A percentile compares a stretch with the other conserved stretches of the same genome.
phyloP scores from a whole-genome alignment of 2,113 vertebrate species.

The Nesospiza acunhae region DNA sequence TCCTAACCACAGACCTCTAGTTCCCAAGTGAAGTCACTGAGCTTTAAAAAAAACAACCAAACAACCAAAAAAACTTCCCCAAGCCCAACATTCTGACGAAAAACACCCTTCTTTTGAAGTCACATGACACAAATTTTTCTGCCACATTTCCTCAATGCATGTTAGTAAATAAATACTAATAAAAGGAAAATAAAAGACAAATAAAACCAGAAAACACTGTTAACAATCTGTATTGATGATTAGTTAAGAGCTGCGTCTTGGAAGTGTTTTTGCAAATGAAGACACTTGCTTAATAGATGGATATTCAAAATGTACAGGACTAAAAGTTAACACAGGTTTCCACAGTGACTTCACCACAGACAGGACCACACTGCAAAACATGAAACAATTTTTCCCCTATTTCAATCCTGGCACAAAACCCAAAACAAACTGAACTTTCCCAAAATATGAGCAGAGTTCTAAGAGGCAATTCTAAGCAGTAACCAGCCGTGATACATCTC shows the following conservation, averaged over 20 bases:
- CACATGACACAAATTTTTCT: neutral
- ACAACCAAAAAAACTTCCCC: neutral
- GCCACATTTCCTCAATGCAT: neutral
- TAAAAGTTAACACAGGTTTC: neutral
- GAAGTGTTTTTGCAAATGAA: neutral
- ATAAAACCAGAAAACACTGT: neutral
- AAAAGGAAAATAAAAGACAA: neutral
- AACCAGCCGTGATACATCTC: neutral
- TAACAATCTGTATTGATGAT: neutral
- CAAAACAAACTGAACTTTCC: neutral
- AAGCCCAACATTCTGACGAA: neutral
- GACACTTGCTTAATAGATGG: neutral
- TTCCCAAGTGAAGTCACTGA: neutral
- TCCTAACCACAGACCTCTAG: neutral
- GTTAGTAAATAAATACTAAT: neutral
- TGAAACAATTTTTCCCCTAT: constrained; percentile 11
- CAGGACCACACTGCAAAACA: neutral
- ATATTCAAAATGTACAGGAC: neutral
- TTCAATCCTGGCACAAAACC: neutral
- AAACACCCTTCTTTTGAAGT: neutral
- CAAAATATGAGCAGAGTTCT: neutral
- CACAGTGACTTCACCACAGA: neutral
- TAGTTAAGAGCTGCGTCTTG: neutral
- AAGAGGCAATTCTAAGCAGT: neutral
- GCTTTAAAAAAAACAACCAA: neutral